Evolutionary conservation across 2,888 invertebrate species (phyloP), one percentile per base, ranked within the genome.

Genomic region (Dione vanillae): DNA sequence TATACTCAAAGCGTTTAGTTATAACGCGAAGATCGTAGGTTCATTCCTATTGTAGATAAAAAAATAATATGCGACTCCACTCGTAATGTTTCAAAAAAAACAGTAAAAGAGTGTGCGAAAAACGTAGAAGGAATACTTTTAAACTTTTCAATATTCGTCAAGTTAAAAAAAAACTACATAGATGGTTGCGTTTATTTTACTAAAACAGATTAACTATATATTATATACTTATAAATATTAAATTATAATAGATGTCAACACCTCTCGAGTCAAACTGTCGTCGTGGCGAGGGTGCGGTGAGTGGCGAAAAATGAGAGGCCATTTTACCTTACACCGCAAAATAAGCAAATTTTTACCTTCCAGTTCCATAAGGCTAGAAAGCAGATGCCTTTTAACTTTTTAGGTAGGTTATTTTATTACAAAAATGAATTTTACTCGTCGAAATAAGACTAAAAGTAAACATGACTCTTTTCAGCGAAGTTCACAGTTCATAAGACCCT

Each of bases 321-420:
- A 78, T 78, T 80, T 78, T 74, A 75, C 74, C 71, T 75, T 71
- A 71, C 73, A 75, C 75, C 77, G 73, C 76, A 78, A 79, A 78
- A 80, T 78, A 80, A 79, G 77, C 75, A 79, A 79, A 77, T 77
- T 79, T 78, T 79, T 78, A 74, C 79, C 75, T 77, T 75, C 72
- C 70, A 76, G 71, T 76, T 76, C 70, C 74, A 76, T 77, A 74
- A 77, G 72, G 74, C 75, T 75, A 76, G 75, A 75, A 75, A 78
- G 76, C 67, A 75, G 74, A 76, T 75, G 74, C 76, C 70, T 78
- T 78, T 80, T 77, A 78, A 78, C 79, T 77, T 78, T 79, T 80
- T 77, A 78, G 73, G 75, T 75, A 69, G 74, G 72, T 78, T 78
- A 78, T 78, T 79, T 78, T 78, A 79, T 76, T 75, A 77, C 75